Evolutionary conservation across 2,888 invertebrate species (phyloP), one percentile per base, ranked within the genome.

Genomic region (Diploptera punctata): DNA sequence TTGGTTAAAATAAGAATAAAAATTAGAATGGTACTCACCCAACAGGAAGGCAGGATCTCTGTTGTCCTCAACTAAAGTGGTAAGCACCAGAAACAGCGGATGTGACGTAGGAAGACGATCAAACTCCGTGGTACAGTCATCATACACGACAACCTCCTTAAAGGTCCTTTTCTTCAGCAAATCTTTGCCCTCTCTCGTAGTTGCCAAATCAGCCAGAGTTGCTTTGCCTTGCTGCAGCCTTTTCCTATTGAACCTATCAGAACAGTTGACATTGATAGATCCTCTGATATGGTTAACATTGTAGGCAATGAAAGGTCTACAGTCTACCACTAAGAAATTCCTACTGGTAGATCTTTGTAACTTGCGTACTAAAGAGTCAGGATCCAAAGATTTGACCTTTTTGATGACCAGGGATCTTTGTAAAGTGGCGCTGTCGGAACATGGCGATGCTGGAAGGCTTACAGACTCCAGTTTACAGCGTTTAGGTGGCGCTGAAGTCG

Each of bases 201-300:
- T 87, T 31, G 90, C 89, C 75, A 92, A 82, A 81, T 92, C 91
- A 67, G 89, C 87, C 24, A 91, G 81, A 2, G 86, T 86, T 10
- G 89, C 89, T 78, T 89, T 89, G 13, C 91, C 90, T 78, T 88
- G 87, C 79, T 90, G 89, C 75, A 92, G 82, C 31, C 91, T 83
- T 76, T 89, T 84, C 73, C 90, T 84, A 80, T 90, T 90, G 81
- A 91, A 89, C 61, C 91, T 84, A 80, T 91, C 91, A 43, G 89
- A 87, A 79, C 91, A 91, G 81, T 90, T 91, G 75, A 92, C 87
- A 82, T 92, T 92, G 78, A 90, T 87, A 26, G 90, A 88, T 47
- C 90, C 90, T 72, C 85, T 83, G 75, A 92, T 88, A 82, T 92
- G 92, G 80, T 87, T 87, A 76, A 87, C 85, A 80, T 91, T 91